Percentiles rank a stretch among this genome's conserved stretches.
Conservation (phyloP, 2,888 invertebrate genomes). For the Polia nebulosa region DNA sequence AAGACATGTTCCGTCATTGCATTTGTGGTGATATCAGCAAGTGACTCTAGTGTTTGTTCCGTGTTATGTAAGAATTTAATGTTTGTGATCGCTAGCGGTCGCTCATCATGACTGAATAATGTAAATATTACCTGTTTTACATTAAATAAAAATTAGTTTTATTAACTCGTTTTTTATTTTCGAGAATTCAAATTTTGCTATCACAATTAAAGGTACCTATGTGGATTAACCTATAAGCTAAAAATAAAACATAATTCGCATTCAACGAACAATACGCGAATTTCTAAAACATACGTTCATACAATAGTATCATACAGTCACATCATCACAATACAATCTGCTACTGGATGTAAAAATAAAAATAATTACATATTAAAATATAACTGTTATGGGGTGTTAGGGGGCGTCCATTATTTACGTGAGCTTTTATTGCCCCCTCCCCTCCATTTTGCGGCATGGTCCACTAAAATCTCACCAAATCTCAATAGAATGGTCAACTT, state of each 20-base stretch:
- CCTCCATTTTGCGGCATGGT: too few species aligned
- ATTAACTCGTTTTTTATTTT: conserved; percentile 68
- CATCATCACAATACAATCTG: conserved; percentile 29
- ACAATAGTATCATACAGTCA: conserved; percentile 23
- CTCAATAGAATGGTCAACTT: background rate
- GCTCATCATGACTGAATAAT: conserved; percentile 88
- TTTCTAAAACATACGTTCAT: conserved; percentile 19
- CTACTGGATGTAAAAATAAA: conserved; percentile 5
- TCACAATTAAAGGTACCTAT: conserved; percentile 48
- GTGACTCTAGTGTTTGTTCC: conserved; percentile 61
- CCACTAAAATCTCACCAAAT: background rate
- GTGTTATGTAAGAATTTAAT: conserved; percentile 66
- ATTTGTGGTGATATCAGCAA: conserved; percentile 60
- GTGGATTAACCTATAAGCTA: conserved; percentile 42
- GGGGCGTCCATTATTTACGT: background rate
- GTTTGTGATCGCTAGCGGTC: conserved; percentile 74
- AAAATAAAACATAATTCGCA: conserved; percentile 36
- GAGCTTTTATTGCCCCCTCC: too few species aligned
- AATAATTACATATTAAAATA: conserved; percentile 21
- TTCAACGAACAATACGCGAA: conserved; percentile 33
- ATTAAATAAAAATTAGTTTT: conserved; percentile 85
- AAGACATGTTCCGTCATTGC: conserved; percentile 53
- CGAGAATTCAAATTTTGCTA: conserved; percentile 17
- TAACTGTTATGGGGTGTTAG: background rate
- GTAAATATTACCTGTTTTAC: conserved; percentile 88